A percentile compares a stretch with the other conserved stretches of the same genome.
Conservation (phyloP, 2,113 vertebrate genomes). For the Paedocypris sp. region DNA sequence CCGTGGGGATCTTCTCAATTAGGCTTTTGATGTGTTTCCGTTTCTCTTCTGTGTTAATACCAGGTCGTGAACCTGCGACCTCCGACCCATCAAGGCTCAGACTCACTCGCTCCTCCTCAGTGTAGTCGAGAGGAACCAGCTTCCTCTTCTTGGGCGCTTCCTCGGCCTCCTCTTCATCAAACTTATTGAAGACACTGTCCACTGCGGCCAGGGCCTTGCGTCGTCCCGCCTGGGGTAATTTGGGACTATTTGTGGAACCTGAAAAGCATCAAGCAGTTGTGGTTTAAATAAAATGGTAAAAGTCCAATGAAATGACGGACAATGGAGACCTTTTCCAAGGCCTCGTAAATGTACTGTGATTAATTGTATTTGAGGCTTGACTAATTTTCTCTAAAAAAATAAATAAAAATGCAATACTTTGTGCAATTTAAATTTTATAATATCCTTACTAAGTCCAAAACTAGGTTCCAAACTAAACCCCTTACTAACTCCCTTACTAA, state of each 20-base stretch:
- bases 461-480: too few species aligned
- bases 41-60: slow-evolving; percentile 90
- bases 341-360: too few species aligned
- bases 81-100: slow-evolving; percentile 45
- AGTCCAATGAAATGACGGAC: background rate
- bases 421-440: too few species aligned
- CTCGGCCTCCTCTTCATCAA: slow-evolving; percentile 90
- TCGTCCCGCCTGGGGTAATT: slow-evolving; percentile 81
- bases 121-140: slow-evolving; percentile 92
- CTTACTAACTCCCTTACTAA: too few species aligned
- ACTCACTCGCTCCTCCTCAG: slow-evolving; percentile 83
- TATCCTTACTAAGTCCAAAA: too few species aligned
- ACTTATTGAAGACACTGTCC: slow-evolving; percentile 96
- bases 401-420: too few species aligned
- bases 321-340: too few species aligned
- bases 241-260: slow-evolving; percentile 87
- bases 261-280: background rate
- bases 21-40: slow-evolving; percentile 96
- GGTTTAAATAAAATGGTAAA: background rate
- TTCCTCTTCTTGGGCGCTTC: slow-evolving; percentile 91
- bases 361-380: too few species aligned
- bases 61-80: slow-evolving; percentile 58
- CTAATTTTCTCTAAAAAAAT: too few species aligned
- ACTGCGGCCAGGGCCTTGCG: slow-evolving; percentile 83
- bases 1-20: slow-evolving; percentile 97